These are phyloP conservation scores for Pentalonia nigronervosa DNA, from an alignment of 1,140 invertebrate genomes.

Conservation along the genomic window DNA sequence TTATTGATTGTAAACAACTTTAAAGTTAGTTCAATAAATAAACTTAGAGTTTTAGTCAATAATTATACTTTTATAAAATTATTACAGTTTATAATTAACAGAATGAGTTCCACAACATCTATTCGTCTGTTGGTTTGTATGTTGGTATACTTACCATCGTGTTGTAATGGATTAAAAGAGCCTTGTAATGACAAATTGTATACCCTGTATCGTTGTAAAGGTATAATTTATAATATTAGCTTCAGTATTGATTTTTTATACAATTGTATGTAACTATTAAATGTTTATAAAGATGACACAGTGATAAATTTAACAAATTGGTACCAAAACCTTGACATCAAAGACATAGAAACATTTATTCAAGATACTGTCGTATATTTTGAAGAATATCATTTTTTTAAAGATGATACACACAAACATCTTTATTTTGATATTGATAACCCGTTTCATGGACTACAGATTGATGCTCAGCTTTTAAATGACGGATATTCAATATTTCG, in stretches of 20 bases:
- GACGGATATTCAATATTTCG: conserved; percentile 69
- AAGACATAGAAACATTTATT: background rate
- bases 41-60: background rate
- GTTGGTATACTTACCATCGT: background rate
- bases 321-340: background rate
- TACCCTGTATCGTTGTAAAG: background rate
- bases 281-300: background rate
- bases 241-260: background rate
- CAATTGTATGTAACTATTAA: background rate
- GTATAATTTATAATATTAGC: background rate
- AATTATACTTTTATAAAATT: background rate
- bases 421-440: conserved; percentile 65
- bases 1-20: too few species aligned
- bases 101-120: background rate
- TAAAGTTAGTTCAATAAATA: too few species aligned
- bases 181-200: too few species aligned
- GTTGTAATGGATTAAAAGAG: background rate
- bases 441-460: conserved; percentile 69
- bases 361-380: background rate
- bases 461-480: conserved; percentile 68
- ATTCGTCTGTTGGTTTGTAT: background rate
- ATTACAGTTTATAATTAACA: background rate
- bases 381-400: too few species aligned
- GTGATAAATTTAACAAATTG: background rate
- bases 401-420: too few species aligned